Percentiles rank a stretch among this genome's conserved stretches.
phyloP scores from a whole-genome alignment of 2,113 vertebrate genomes.

The Herpetotheres cachinnans region DNA sequence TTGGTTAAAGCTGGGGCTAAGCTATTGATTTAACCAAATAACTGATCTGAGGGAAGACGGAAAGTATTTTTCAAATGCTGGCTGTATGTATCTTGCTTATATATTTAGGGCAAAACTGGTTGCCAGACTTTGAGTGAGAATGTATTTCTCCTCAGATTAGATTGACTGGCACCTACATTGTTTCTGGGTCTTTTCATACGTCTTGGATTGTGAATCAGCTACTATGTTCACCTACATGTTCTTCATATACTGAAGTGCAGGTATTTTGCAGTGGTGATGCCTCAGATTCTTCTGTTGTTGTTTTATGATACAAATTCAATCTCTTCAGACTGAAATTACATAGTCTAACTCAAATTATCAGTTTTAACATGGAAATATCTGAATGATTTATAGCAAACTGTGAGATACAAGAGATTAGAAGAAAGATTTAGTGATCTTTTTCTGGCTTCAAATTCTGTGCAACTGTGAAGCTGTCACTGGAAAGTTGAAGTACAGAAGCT shows the following conservation, averaged over 20 bases:
- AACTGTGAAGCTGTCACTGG: neutral
- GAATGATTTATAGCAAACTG: neutral
- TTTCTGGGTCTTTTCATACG: neutral
- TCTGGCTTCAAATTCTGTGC: neutral
- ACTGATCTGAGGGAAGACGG: neutral
- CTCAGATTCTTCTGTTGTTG: neutral
- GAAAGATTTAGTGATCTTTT: neutral
- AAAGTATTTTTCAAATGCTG: neutral
- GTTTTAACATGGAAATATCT: neutral
- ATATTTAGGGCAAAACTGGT: neutral
- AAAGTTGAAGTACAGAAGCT: neutral
- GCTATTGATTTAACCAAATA: neutral
- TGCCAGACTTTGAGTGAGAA: neutral
- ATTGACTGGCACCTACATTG: neutral
- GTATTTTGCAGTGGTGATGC: neutral
- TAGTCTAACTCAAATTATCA: neutral
- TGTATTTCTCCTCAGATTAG: neutral
- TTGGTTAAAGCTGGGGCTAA: neutral
- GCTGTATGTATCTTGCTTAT: neutral
- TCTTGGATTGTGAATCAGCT: neutral
- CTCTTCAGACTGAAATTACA: neutral
- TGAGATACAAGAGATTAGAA: neutral
- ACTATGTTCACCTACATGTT: fast-evolving
- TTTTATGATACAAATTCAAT: neutral
- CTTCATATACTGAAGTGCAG: neutral